A percentile compares a stretch with the other conserved stretches of the same genome.
Evolutionary conservation across 2,888 invertebrate genomes (phyloP).

Genomic region (Desoria tigrina): DNA sequence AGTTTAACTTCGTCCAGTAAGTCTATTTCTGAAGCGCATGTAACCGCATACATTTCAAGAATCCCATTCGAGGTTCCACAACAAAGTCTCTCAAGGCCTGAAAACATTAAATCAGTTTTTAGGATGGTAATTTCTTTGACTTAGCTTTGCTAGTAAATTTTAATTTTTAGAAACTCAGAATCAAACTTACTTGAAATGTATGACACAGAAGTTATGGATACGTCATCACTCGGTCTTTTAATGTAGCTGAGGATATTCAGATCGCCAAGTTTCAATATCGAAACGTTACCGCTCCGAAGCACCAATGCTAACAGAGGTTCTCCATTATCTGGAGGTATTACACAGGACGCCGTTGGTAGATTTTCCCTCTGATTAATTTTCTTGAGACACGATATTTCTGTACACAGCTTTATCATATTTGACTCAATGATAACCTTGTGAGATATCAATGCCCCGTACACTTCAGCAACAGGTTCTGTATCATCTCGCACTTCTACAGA

Average conservation of each 20-base stretch:
- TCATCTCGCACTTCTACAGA: slow-evolving; percentile 3
- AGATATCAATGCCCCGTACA: slow-evolving; percentile 60
- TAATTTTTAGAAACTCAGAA: no score
- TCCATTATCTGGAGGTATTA: slow-evolving; percentile 65
- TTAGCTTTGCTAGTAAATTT: background rate
- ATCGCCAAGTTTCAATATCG: slow-evolving; percentile 36
- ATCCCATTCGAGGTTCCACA: slow-evolving; percentile 78
- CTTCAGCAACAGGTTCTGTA: slow-evolving; percentile 12
- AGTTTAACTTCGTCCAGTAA: slow-evolving; percentile 63
- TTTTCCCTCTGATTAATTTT: slow-evolving; percentile 66
- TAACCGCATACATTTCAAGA: slow-evolving; percentile 71
- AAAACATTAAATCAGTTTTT: slow-evolving; percentile 17
- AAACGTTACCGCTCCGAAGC: slow-evolving; percentile 38
- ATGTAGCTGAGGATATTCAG: slow-evolving; percentile 30
- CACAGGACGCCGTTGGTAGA: slow-evolving; percentile 69
- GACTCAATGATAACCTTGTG: slow-evolving; percentile 63
- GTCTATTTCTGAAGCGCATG: slow-evolving; percentile 69
- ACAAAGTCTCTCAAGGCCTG: slow-evolving; percentile 79
- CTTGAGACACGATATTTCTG: slow-evolving; percentile 65
- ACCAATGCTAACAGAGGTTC: slow-evolving; percentile 54
- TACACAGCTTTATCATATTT: slow-evolving; percentile 62
- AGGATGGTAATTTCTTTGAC: background rate
- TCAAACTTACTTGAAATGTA: slow-evolving; percentile 77
- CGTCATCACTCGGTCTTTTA: slow-evolving; percentile 29
- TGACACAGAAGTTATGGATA: slow-evolving; percentile 69